phyloP scores from a whole-genome alignment of 1,140 invertebrate genomes.

The Neodiprion pinetum region DNA sequence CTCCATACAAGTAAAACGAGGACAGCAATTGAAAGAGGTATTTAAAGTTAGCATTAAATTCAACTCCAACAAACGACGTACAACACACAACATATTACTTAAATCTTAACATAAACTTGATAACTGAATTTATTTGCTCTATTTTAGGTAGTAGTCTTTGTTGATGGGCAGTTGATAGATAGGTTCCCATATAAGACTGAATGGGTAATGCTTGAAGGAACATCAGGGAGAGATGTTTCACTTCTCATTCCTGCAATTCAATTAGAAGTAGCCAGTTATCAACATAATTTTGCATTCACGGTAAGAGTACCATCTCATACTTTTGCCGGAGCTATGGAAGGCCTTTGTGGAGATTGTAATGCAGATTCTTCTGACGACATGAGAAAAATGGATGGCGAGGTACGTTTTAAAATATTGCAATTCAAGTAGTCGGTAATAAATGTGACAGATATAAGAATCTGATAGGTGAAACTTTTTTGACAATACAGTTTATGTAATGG shows the following conservation, averaged over 20 bases:
- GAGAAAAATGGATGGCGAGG: slow-evolving; percentile 62
- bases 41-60: not conserved
- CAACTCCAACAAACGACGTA: not conserved
- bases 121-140: slow-evolving; percentile 32
- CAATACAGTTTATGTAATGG: slow-evolving; percentile 8
- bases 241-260: slow-evolving; percentile 56
- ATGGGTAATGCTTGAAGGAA: slow-evolving; percentile 56
- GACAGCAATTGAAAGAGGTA: slow-evolving; percentile 21
- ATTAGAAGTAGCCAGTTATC: slow-evolving; percentile 46
- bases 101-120: slow-evolving; percentile 1
- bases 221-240: slow-evolving; percentile 50
- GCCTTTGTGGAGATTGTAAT: slow-evolving; percentile 82
- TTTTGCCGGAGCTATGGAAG: slow-evolving; percentile 76
- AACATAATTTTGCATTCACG: slow-evolving; percentile 66
- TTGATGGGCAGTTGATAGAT: slow-evolving; percentile 50
- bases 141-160: slow-evolving; percentile 33
- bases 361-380: slow-evolving; percentile 70
- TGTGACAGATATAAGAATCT: too few species aligned
- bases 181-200: slow-evolving; percentile 46
- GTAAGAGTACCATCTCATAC: slow-evolving; percentile 73
- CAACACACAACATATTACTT: slow-evolving; percentile 12
- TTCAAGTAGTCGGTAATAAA: too few species aligned
- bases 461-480: not conserved
- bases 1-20: slow-evolving; percentile 64
- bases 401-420: slow-evolving; percentile 30